Base-by-base conservation (phyloP, 2,888 invertebrate species). In the Fissipunctia ypsillon region DNA sequence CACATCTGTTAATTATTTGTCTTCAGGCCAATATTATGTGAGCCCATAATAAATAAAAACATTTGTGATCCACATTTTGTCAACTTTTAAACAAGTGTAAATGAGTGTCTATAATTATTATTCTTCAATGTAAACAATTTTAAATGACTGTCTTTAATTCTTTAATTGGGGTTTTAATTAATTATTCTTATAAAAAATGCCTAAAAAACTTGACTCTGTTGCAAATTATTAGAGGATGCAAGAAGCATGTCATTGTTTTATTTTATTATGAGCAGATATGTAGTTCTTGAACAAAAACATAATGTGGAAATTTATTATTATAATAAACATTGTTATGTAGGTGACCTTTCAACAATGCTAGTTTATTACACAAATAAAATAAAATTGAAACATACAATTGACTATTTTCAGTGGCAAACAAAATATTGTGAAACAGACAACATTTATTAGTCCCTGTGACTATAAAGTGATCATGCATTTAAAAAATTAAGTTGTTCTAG, bases 31-130 rank as follows among this genome's bases (percentile, higher is more conserved):
- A 61, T 56, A 64, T 56, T 61, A 28, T 12, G n/a, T 0, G 4
- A 28, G 38, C 38, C n/a, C 7, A 28, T 35, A 19, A 43, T 41
- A 57, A 69, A 52, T 61, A n/a, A 31, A 65, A 54, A 48, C 16
- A 76, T 12, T 54, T 67, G 25, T 25, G 25, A 59, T 59, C 76
- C 31, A 69, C 0, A 50, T 76, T 48, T 56, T 19, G 19, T 48
- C 22, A 50, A 35, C 6, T 63, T 41, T 4, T 54, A 45, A 28
- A 38, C 6, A 31, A 3, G 31, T 57, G 54, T 19, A 31, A n/a
- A 38, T 28, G 12, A 25, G 41, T 48, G 1, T n/a, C 3, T 68
- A 19, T 12, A 9, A 31, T n/a, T 35, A 70, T 28, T n/a, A n/a
- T n/a, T n/a, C n/a, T n/a, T n/a, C n/a, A n/a, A 9, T 52, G 6